Evolutionary conservation across 2,888 invertebrate genomes (phyloP).

Genomic region (Drosophila lacicola): DNA sequence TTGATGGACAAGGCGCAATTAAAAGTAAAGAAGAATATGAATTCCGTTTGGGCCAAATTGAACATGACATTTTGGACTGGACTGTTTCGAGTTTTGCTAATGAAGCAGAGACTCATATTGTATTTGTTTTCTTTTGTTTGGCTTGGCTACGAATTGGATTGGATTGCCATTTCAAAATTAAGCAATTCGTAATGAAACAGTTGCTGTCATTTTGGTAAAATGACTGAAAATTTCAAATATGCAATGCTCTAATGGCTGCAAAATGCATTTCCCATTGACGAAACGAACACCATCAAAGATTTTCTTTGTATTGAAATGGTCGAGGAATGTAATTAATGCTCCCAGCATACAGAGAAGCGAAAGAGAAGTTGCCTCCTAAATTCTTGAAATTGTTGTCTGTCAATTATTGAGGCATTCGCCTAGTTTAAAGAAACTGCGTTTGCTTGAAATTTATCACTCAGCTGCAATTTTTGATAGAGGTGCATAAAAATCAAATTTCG

Average conservation of each 20-base stretch:
- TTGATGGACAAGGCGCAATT: conserved; percentile 62
- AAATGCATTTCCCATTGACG: conserved; percentile 17
- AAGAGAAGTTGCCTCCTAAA: no score
- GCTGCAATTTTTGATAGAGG: conserved; percentile 11
- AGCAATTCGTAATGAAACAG: conserved; percentile 11
- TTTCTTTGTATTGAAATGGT: neutral
- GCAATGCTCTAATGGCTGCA: neutral
- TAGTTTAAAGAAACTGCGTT: no score
- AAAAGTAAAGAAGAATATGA: conserved; percentile 50
- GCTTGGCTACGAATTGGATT: conserved; percentile 6
- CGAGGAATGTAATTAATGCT: conserved; percentile 28
- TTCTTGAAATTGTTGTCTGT: conserved; percentile 2
- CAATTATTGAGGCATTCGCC: neutral
- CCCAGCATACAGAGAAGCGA: no score
- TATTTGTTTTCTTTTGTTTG: conserved; percentile 29
- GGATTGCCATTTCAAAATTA: conserved; percentile 16
- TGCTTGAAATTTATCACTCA: conserved; percentile 6
- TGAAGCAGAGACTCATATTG: conserved; percentile 53
- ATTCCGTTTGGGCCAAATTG: conserved; percentile 59
- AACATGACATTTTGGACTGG: conserved; percentile 59
- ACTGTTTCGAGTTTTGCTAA: conserved; percentile 47
- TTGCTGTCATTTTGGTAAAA: conserved; percentile 29
- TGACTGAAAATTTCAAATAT: conserved; percentile 28
- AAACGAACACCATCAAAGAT: neutral
- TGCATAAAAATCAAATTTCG: conserved; percentile 52